A percentile compares a stretch with the other conserved stretches of the same genome.
Conservation (phyloP, 2,888 invertebrate genomes). For the Nymphalis urticae region DNA sequence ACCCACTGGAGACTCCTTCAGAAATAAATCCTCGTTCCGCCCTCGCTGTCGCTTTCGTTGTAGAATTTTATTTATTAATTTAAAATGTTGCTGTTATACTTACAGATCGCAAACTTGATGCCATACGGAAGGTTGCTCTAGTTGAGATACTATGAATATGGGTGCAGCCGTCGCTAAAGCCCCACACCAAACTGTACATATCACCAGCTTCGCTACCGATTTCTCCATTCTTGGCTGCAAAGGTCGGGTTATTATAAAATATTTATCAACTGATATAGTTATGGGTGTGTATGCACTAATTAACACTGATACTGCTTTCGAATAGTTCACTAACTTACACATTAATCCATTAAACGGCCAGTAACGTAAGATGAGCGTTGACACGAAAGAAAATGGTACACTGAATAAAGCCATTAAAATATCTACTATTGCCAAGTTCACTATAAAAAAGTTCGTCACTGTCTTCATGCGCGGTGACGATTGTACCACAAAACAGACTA, state of each 20-base stretch:
- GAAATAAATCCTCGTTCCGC: too few species aligned
- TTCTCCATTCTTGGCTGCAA: slow-evolving; percentile 90
- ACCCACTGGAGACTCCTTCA: too few species aligned
- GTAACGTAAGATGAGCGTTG: slow-evolving; percentile 88
- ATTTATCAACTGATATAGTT: slow-evolving; percentile 94
- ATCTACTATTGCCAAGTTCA: slow-evolving; percentile 92
- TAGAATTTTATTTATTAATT: too few species aligned
- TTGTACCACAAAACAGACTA: slow-evolving; percentile 93
- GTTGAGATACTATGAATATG: slow-evolving; percentile 86
- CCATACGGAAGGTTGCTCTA: slow-evolving; percentile 79
- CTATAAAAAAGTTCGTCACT: slow-evolving; percentile 95
- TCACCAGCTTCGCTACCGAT: slow-evolving; percentile 84
- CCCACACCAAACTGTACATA: slow-evolving; percentile 87
- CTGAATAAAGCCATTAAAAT: slow-evolving; percentile 94
- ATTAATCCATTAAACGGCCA: slow-evolving; percentile 94
- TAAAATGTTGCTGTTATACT: slow-evolving; percentile 46
- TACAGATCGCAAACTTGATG: slow-evolving; percentile 82
- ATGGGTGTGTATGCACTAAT: slow-evolving; percentile 95
- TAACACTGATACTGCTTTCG: slow-evolving; percentile 89
- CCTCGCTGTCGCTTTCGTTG: too few species aligned
- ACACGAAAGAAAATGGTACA: slow-evolving; percentile 93
- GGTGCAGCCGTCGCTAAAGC: slow-evolving; percentile 91
- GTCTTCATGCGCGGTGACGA: slow-evolving; percentile 93
- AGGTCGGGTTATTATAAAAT: slow-evolving; percentile 94
- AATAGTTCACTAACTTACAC: slow-evolving; percentile 90